Evolutionary conservation across 2,113 vertebrate species (phyloP).

Genomic region (Nanorana parkeri): DNA sequence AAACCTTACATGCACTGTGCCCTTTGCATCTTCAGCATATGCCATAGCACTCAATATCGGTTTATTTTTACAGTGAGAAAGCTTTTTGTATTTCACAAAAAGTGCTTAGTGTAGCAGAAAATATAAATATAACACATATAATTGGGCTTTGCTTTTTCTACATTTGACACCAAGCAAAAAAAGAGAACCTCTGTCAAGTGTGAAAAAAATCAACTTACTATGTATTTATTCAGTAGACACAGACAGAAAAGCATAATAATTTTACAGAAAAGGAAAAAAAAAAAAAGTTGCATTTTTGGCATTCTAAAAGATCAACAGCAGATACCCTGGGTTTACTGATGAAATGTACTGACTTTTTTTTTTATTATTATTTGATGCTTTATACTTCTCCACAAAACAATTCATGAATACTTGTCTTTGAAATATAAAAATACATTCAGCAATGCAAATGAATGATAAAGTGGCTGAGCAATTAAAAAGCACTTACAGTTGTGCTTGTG

Average conservation of each 20-base stretch:
- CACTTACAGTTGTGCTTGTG: neutral
- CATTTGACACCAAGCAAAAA: constrained; percentile 11
- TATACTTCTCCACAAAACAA: neutral
- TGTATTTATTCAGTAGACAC: constrained; percentile 13
- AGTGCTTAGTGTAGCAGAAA: neutral
- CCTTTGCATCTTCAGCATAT: constrained; percentile 15
- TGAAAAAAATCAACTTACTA: constrained; percentile 21
- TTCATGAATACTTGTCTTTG: neutral
- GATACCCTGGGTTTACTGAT: neutral
- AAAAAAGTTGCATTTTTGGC: neutral
- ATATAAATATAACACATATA: constrained; percentile 1
- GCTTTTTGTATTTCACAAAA: constrained; percentile 11
- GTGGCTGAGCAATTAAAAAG: constrained; percentile 29
- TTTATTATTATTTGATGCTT: constrained; percentile 2
- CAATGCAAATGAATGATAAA: constrained; percentile 6
- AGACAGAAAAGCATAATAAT: neutral
- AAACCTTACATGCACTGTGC: neutral
- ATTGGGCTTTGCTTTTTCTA: constrained; percentile 13
- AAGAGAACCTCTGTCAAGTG: constrained; percentile 4
- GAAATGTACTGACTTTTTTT: neutral
- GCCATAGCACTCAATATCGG: neutral
- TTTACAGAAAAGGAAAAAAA: neutral
- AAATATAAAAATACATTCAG: neutral
- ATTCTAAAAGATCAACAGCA: constrained; percentile 4
- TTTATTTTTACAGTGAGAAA: neutral